phyloP scores from a whole-genome alignment of 2,888 invertebrate species.

The Cephus pulcher region DNA sequence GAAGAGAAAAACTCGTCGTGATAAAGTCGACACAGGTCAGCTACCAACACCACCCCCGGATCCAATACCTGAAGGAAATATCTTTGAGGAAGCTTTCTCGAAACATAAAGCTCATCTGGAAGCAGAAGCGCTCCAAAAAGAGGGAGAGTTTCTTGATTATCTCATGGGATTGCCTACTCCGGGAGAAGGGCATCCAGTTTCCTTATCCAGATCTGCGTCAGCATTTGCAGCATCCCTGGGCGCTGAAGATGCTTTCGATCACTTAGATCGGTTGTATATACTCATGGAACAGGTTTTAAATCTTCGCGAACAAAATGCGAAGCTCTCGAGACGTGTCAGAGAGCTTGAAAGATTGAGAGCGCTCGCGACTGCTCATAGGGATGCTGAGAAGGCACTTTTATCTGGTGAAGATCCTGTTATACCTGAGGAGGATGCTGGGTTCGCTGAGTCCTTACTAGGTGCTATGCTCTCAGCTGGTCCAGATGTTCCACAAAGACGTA shows the following conservation, averaged over 20 bases:
- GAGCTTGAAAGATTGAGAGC: conserved; percentile 80
- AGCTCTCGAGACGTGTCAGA: conserved; percentile 75
- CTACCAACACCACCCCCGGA: conserved; percentile 68
- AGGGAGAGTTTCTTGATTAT: conserved; percentile 68
- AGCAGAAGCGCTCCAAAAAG: conserved; percentile 43
- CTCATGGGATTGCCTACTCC: conserved; percentile 61
- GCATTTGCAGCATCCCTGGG: conserved; percentile 71
- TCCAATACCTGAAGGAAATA: conserved; percentile 40
- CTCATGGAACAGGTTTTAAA: conserved; percentile 82
- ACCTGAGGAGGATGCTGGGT: conserved; percentile 73
- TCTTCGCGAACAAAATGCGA: conserved; percentile 78
- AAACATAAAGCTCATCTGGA: background rate
- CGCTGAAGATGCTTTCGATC: conserved; percentile 78
- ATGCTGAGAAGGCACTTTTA: conserved; percentile 53
- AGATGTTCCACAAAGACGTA: conserved; percentile 69
- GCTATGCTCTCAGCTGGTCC: conserved; percentile 72
- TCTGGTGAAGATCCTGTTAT: conserved; percentile 62
- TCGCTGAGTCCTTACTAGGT: conserved; percentile 74
- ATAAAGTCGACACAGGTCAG: conserved; percentile 17
- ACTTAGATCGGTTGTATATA: conserved; percentile 81
- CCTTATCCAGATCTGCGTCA: conserved; percentile 57
- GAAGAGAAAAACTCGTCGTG: conserved; percentile 18
- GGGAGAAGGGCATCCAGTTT: conserved; percentile 30
- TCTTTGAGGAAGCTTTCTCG: background rate
- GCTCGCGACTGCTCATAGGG: conserved; percentile 72